Percentiles rank a stretch among this genome's conserved stretches.
Evolutionary conservation across 2,113 vertebrate genomes (phyloP).

Genomic region (Carlito syrichta): DNA sequence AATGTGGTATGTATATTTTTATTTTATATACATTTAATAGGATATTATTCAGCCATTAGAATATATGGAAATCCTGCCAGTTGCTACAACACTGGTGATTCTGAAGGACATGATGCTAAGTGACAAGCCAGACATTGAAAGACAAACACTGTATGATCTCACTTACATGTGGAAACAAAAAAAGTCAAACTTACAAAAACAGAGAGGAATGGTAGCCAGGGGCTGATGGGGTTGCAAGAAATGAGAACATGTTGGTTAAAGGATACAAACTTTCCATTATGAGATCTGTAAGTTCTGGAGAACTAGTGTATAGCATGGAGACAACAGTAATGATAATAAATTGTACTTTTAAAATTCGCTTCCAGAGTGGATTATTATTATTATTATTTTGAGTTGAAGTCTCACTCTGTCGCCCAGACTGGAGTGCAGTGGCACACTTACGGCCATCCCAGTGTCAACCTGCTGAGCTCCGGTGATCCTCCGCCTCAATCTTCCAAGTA

Average conservation of each 20-base stretch:
- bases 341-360: no score
- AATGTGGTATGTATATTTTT: neutral
- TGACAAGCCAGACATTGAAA: neutral
- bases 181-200: neutral
- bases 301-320: neutral
- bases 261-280: neutral
- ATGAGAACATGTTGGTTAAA: neutral
- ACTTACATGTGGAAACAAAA: neutral
- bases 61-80: neutral
- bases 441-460: no score
- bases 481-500: no score
- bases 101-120: neutral
- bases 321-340: neutral
- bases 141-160: neutral
- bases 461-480: no score
- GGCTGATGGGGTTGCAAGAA: no score
- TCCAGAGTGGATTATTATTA: no score
- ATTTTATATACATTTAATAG: neutral
- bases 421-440: no score
- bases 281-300: neutral
- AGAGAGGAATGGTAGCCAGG: neutral
- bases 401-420: no score
- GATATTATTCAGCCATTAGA: neutral
- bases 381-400: no score
- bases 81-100: neutral